A percentile compares a stretch with the other conserved stretches of the same genome.
These are phyloP conservation scores for human DNA, from an alignment of 2,113 vertebrate genomes.

Conservation along the genomic window GRCh38 chr14:72556501-72557000, in stretches of 20 bases:
- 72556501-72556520: neutral
- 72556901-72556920: slow-evolving; percentile 60
- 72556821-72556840: slow-evolving; percentile 58
- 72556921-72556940: slow-evolving; percentile 78
- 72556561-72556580: neutral
- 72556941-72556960: slow-evolving; percentile 72
- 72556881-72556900: slow-evolving; percentile 71
- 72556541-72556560: neutral
- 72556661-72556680: too few relatives aligned
- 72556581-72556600: neutral
- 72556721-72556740: neutral
- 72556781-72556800: neutral
- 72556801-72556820: slow-evolving; percentile 34
- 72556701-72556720: neutral
- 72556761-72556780: neutral
- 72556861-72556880: slow-evolving; percentile 9
- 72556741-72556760: neutral
- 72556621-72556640: neutral
- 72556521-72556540: neutral
- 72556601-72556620: neutral
- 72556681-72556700: too few relatives aligned
- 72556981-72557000: slow-evolving; percentile 13
- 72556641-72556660: neutral
- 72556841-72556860: neutral
- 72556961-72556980: slow-evolving; percentile 56